Conservation (phyloP, 2,113 vertebrate species). For the Microcebus griseorufus region DNA sequence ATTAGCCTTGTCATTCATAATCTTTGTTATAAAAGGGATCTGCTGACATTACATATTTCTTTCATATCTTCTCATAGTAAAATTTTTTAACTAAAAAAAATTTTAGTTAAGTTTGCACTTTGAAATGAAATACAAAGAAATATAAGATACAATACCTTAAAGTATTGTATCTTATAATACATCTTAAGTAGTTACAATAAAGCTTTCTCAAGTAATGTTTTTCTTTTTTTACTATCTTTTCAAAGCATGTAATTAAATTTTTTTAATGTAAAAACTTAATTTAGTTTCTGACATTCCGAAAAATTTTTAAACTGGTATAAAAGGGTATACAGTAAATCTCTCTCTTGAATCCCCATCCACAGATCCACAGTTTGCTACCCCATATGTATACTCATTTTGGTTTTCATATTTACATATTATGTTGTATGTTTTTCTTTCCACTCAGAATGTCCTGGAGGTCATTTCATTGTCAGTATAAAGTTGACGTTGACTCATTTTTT, state of each 20-base stretch:
- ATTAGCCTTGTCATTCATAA: neutral
- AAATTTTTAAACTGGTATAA: neutral
- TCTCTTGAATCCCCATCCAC: neutral
- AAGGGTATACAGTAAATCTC: neutral
- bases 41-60: neutral
- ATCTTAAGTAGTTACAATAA: neutral
- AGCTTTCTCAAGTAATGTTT: neutral
- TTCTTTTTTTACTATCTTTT: slow-evolving; percentile 26
- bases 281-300: neutral
- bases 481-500: neutral
- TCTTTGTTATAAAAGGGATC: slow-evolving; percentile 15
- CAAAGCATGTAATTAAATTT: neutral
- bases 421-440: neutral
- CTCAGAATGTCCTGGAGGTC: neutral
- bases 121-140: slow-evolving; percentile 15
- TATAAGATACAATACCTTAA: neutral
- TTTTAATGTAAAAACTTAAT: neutral
- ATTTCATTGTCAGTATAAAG: neutral
- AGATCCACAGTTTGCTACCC: neutral
- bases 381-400: neutral
- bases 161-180: neutral
- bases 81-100: neutral
- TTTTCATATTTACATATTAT: neutral
- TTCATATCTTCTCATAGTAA: neutral
- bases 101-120: slow-evolving; percentile 28